These are phyloP conservation scores for Agriopis leucophaearia DNA, from an alignment of 2,888 invertebrate genomes.

Conservation along the genomic window DNA sequence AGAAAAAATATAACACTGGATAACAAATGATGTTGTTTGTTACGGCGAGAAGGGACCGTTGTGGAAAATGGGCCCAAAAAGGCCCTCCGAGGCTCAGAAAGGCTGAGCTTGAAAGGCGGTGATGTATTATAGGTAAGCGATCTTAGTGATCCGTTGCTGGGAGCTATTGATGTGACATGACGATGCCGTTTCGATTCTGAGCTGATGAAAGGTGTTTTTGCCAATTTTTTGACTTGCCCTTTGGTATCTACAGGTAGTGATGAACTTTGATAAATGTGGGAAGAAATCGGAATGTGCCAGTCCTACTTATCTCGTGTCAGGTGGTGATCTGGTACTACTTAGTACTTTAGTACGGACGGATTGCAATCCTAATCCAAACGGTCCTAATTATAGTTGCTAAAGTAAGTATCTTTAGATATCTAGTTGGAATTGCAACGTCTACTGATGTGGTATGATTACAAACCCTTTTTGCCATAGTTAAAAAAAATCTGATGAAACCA, in stretches of 20 bases:
- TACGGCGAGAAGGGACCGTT: slow-evolving; percentile 58
- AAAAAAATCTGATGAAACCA: no score
- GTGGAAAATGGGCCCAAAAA: slow-evolving; percentile 66
- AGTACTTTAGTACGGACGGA: no score
- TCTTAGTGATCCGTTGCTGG: slow-evolving; percentile 54
- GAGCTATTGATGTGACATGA: slow-evolving; percentile 73
- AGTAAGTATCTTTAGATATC: no score
- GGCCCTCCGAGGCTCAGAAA: slow-evolving; percentile 45
- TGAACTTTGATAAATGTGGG: neutral
- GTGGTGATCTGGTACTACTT: no score
- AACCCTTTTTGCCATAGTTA: no score
- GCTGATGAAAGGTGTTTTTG: slow-evolving; percentile 43
- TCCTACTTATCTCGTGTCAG: neutral
- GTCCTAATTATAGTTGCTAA: no score
- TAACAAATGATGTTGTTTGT: slow-evolving; percentile 86
- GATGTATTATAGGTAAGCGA: slow-evolving; percentile 65
- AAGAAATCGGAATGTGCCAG: neutral
- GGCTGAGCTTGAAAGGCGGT: slow-evolving; percentile 46
- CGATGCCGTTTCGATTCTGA: slow-evolving; percentile 59
- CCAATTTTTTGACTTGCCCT: slow-evolving; percentile 36
- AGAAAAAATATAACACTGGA: slow-evolving; percentile 78
- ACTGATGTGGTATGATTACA: no score
- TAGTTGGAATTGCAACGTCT: no score
- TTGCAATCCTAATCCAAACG: no score
- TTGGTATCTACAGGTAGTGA: slow-evolving; percentile 8